These are phyloP conservation scores for Gymnoscopelus microlampas DNA, from an alignment of 2,797 vertebrate genomes.

Conservation along the genomic window DNA sequence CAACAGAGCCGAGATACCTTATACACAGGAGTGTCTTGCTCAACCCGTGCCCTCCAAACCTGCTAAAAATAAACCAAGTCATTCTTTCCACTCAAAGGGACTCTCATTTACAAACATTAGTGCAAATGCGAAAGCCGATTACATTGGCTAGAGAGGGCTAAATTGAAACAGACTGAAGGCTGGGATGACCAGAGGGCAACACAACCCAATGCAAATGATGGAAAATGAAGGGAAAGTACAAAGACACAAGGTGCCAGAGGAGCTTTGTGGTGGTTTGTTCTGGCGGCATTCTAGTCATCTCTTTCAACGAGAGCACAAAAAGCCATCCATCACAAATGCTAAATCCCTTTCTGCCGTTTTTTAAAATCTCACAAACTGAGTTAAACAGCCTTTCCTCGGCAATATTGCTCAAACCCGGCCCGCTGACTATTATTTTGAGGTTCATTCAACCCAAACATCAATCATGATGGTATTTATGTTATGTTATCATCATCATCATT, in stretches of 20 bases:
- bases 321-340: conserved; percentile 16
- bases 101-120: conserved; percentile 79
- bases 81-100: conserved; percentile 62
- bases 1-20: conserved; percentile 9
- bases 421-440: no score
- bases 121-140: conserved; percentile 80
- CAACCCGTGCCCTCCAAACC: conserved; percentile 34
- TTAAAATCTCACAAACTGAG: no score
- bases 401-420: no score
- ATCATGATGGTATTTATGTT: no score
- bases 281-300: conserved; percentile 8
- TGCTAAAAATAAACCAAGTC: conserved; percentile 74
- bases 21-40: conserved; percentile 24
- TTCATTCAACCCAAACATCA: no score
- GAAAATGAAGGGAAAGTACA: conserved; percentile 44
- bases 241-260: conserved; percentile 29
- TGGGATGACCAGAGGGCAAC: conserved; percentile 46
- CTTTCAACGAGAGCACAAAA: conserved; percentile 26
- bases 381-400: no score
- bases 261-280: conserved; percentile 12
- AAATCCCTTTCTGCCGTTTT: no score
- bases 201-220: conserved; percentile 40
- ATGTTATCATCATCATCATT: neutral
- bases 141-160: conserved; percentile 40
- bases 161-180: conserved; percentile 61